Evolutionary conservation across 2,113 vertebrate genomes (phyloP).

Genomic region (Heterotilapia buettikoferi): DNA sequence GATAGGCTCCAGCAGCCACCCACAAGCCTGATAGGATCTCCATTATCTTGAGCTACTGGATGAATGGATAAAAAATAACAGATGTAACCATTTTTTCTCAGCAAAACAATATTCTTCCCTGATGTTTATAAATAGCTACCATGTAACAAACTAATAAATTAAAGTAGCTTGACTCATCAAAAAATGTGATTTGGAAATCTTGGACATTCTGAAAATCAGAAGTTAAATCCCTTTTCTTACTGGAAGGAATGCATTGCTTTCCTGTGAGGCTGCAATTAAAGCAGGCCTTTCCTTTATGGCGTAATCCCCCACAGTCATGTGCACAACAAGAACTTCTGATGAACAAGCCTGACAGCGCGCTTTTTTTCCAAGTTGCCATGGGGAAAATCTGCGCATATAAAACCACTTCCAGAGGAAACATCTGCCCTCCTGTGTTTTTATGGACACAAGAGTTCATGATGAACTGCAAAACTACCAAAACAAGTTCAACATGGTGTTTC

Average conservation of each 20-base stretch:
- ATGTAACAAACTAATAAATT: neutral
- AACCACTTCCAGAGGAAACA: neutral
- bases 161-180: neutral
- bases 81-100: neutral
- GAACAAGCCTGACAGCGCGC: fast-evolving
- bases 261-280: neutral
- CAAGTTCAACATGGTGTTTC: neutral
- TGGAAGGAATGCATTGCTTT: neutral
- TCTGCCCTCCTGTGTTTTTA: neutral
- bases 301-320: neutral
- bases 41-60: neutral
- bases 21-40: neutral
- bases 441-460: neutral
- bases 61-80: neutral
- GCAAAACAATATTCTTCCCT: neutral
- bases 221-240: neutral
- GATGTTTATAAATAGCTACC: neutral
- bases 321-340: neutral
- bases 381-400: neutral
- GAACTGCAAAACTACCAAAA: neutral
- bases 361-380: neutral
- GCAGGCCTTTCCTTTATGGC: neutral
- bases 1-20: neutral
- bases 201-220: neutral
- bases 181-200: neutral